Base-by-base conservation (phyloP, 2,888 invertebrate species). In the Tetranychus truncatus region DNA sequence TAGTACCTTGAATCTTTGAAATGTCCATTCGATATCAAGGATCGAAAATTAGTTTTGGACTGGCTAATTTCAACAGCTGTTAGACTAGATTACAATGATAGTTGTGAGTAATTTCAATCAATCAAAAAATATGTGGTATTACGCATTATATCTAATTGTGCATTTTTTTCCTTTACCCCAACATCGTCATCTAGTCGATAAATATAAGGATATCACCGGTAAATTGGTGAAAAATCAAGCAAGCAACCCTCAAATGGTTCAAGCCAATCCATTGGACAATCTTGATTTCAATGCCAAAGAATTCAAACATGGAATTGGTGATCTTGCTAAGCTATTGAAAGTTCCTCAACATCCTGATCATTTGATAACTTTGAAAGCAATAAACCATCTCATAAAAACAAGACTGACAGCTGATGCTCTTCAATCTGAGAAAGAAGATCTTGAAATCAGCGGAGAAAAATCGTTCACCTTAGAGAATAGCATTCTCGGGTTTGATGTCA, bases 11-110 rank as follows among this genome's bases (percentile, higher is more conserved):
- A 82, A 72, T 90, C 91, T 81, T 81, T 94, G 69, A 87, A 87
- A 0, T 91, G 91, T 82, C 92, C 92, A 0, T 84, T 87, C 20
- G 71, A 78, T 45, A 76, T 80, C 74, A 85, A 85, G 8, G 84
- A 86, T 0, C 84, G 86, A 5, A 78, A 86, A 74, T 91, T 91
- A 81, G 88, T 91, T 78, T 82, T 93, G 0, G 91, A 92, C 79
- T 95, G 94, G 92, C 82, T 95, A 24, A 82, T 94, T 0, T 89
- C 90, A 0, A 88, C 89, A 81, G 94, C 95, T 45, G 86, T 94
- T 7, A 86, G 90, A 81, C 85, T 91, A 75, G 91, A 92, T 82
- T 93, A 89, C 83, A 87, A 88, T 24, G 91, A 92, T 81, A 88
- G 90, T 83, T 86, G 90, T 77, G 73, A 76, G 74, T 76, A 66